These are phyloP conservation scores for Venustaconcha ellipsiformis DNA, from an alignment of 1,140 invertebrate genomes.

Conservation along the genomic window DNA sequence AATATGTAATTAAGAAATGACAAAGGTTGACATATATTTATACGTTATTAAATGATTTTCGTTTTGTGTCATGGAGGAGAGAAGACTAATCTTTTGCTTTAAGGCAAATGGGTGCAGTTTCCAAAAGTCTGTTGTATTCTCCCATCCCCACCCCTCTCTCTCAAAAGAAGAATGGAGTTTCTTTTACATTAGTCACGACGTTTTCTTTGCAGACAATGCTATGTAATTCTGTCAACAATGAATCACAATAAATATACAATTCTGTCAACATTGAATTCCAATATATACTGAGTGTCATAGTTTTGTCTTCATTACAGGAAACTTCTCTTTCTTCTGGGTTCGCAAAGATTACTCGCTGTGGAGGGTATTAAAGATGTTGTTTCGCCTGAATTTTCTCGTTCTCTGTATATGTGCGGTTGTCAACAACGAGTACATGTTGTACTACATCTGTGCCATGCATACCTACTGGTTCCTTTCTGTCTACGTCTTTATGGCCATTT, in stretches of 20 bases:
- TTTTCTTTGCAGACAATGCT: no score
- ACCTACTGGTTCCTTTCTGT: slow-evolving; percentile 61
- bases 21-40: no score
- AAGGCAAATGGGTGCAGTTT: no score
- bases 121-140: no score
- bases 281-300: neutral
- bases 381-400: slow-evolving; percentile 59
- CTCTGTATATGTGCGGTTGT: slow-evolving; percentile 42
- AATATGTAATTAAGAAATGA: no score
- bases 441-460: slow-evolving; percentile 64
- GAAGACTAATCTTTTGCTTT: no score
- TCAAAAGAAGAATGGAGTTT: neutral
- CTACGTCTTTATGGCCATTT: slow-evolving; percentile 51
- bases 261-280: neutral
- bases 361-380: slow-evolving; percentile 57
- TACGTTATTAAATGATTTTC: no score
- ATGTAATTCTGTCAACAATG: no score
- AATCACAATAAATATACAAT: no score
- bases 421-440: slow-evolving; percentile 56
- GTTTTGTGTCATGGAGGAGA: no score
- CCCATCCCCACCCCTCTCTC: no score
- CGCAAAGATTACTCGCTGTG: slow-evolving; percentile 51
- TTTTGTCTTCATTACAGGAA: slow-evolving; percentile 41
- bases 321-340: slow-evolving; percentile 62
- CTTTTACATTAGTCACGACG: neutral